A percentile compares a stretch with the other conserved stretches of the same genome.
phyloP scores from a whole-genome alignment of 2,113 vertebrate genomes.

The Furnarius figulus region DNA sequence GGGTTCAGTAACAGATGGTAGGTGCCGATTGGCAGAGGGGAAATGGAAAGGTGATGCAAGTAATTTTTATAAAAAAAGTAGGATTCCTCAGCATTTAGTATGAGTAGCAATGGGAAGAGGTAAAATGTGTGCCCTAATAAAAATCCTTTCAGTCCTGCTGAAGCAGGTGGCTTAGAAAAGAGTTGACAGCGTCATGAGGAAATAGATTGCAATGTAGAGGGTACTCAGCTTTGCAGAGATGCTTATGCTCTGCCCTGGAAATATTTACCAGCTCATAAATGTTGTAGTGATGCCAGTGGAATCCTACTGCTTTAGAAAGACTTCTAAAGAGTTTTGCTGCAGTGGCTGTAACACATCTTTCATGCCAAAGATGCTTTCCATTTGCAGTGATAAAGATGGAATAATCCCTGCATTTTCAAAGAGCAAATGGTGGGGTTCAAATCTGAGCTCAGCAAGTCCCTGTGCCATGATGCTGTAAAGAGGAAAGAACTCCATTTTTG shows the following conservation, averaged over 20 bases:
- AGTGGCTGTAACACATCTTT: background rate
- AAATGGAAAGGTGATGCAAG: background rate
- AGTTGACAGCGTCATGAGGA: background rate
- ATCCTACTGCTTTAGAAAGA: background rate
- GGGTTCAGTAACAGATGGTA: background rate
- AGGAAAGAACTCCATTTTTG: background rate
- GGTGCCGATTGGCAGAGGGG: background rate
- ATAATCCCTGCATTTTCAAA: background rate
- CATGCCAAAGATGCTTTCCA: background rate
- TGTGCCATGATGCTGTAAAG: background rate
- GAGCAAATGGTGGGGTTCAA: background rate
- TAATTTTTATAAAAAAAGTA: background rate
- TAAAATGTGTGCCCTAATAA: background rate
- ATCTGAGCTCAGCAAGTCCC: constrained; percentile 6
- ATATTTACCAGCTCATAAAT: background rate
- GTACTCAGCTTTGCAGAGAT: background rate
- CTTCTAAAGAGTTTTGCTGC: background rate
- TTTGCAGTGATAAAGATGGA: background rate
- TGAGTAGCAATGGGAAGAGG: background rate
- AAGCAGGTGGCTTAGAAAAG: background rate
- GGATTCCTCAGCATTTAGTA: background rate
- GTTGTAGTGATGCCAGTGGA: background rate
- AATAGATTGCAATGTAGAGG: background rate
- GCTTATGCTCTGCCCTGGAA: background rate
- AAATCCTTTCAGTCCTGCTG: background rate